These are phyloP conservation scores for Acronicta aceris DNA, from an alignment of 2,888 invertebrate species.

Conservation along the genomic window DNA sequence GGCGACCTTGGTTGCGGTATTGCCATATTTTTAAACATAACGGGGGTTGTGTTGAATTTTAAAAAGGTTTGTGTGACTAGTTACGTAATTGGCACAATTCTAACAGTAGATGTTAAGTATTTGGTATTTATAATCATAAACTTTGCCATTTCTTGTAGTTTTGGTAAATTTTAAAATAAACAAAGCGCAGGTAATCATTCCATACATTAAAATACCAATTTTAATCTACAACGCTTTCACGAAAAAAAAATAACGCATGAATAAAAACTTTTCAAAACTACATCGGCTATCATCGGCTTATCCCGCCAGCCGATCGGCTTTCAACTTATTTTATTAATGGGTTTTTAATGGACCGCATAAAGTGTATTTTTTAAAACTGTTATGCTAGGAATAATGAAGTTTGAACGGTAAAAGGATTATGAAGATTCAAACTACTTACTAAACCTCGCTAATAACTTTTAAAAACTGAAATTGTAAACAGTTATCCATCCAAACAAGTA, in stretches of 20 bases:
- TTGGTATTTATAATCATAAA: too few relatives aligned
- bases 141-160: too few relatives aligned
- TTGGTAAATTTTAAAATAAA: too few relatives aligned
- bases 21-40: constrained; percentile 31
- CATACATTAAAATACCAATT: neutral
- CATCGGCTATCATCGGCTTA: neutral
- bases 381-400: neutral
- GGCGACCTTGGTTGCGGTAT: constrained; percentile 35
- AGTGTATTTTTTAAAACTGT: neutral
- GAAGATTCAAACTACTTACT: neutral
- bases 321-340: neutral
- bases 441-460: neutral
- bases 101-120: neutral
- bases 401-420: neutral
- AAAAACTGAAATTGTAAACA: too few relatives aligned
- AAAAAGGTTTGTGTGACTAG: constrained; percentile 12
- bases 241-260: neutral
- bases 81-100: constrained; percentile 1
- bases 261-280: constrained; percentile 2
- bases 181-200: neutral
- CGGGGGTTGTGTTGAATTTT: constrained; percentile 34
- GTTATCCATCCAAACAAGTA: too few relatives aligned
- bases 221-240: neutral
- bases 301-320: neutral
- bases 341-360: constrained; percentile 1